Conservation (phyloP, 2,888 invertebrate species). For the Chesias legatella region DNA sequence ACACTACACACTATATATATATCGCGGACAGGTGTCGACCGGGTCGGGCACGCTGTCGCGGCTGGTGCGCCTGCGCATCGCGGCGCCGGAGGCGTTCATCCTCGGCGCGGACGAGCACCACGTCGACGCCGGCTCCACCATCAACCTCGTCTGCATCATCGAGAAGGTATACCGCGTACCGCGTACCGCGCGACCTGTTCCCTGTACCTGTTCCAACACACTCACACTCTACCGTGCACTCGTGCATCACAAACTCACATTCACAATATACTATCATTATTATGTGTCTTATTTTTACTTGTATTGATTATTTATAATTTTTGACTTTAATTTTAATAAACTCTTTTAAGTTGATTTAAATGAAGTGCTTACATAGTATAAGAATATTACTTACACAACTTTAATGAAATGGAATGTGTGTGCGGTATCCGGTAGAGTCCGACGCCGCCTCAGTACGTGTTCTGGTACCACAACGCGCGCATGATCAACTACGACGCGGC, state of each 20-base stretch:
- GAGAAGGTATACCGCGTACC: conserved; percentile 84
- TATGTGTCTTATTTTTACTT: no score
- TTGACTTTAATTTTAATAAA: no score
- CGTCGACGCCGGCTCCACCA: conserved; percentile 93
- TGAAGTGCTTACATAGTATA: no score
- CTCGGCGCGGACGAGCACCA: conserved; percentile 93
- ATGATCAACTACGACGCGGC: conserved; percentile 96
- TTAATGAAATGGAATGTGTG: no score
- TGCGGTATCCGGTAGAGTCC: conserved; percentile 90
- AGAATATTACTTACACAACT: no score
- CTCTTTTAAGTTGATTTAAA: no score
- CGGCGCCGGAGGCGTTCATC: conserved; percentile 94
- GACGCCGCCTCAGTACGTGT: conserved; percentile 95
- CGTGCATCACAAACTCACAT: no score
- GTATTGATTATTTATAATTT: no score
- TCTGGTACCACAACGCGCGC: conserved; percentile 96
- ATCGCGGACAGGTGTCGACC: conserved; percentile 87
- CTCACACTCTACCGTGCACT: no score
- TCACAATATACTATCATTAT: no score
- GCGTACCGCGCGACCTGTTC: background rate
- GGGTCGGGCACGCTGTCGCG: conserved; percentile 91
- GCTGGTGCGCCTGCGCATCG: conserved; percentile 92
- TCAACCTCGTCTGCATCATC: conserved; percentile 94
- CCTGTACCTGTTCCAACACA: no score
- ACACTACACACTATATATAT: no score